Evolutionary conservation across 2,888 invertebrate genomes (phyloP), one percentile per base, ranked within the genome.

Genomic region (Euphydryas editha): DNA sequence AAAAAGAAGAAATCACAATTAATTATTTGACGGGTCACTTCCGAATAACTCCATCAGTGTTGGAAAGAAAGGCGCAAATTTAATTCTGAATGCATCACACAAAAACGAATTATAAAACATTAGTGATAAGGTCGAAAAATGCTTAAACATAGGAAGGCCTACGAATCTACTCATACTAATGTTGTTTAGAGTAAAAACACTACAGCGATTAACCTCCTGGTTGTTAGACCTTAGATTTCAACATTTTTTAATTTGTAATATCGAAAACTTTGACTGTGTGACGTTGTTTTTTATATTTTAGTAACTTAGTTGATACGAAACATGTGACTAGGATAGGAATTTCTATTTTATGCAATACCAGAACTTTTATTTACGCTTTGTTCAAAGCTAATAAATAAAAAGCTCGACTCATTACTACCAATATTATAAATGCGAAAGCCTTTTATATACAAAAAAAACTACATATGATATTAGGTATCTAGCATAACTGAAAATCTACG

Each of bases 51-150:
- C 30, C 17, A 36, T 54, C 54, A 8, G 8, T 17, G 54, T 54
- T 54, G 54, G 54, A 54, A 54, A 54, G 54, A 36, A 24, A 54
- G 54, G 51, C 51, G 51, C 17, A n/a, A 21, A 30, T 54, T 54
- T 36, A 36, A 30, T 54, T 36, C 17, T n/a, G 4, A 36, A 10
- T 36, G 36, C 15, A n/a, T 17, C 10, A 54, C n/a, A 24, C 0
- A 36, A 8, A 54, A 17, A 54, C 10, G 17, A 36, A 7, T 36
- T 54, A 17, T 54, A 30, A 24, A 13, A 2, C 7, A 4, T 17
- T 24, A 6, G 2, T 17, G 17, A 54, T 36, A 54, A 54, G 36
- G 54, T 54, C 17, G 30, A 54, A 54, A 11, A 36, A 36, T 36
- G 18, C 54, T 54, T 54, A 21, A 17, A 17, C 4, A 0, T 36